These are phyloP conservation scores for Aphaenogaster ashmeadi DNA, from an alignment of 1,140 invertebrate species.

Conservation along the genomic window DNA sequence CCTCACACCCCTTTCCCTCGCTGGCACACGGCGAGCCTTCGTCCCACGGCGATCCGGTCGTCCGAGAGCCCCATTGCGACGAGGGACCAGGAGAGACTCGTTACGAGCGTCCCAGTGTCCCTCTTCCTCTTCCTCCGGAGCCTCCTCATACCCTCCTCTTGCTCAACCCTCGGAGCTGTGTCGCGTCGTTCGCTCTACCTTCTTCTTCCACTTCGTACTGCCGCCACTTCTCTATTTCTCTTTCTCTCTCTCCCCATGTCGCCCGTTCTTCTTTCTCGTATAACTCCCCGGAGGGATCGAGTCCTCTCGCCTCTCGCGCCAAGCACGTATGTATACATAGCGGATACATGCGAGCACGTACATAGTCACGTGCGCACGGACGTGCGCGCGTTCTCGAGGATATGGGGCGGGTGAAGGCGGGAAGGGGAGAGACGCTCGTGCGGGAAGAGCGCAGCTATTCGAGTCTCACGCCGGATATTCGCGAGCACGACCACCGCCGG, in stretches of 20 bases:
- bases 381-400: constrained; percentile 53
- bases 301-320: constrained; percentile 62
- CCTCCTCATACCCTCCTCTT: constrained; percentile 63
- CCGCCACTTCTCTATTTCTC: constrained; percentile 19
- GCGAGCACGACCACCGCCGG: constrained; percentile 58
- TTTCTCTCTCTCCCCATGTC: background rate
- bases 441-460: constrained; percentile 59
- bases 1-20: constrained; percentile 58
- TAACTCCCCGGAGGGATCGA: constrained; percentile 74
- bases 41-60: constrained; percentile 70
- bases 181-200: constrained; percentile 49
- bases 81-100: constrained; percentile 76
- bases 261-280: constrained; percentile 72
- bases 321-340: constrained; percentile 60
- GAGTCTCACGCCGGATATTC: constrained; percentile 63
- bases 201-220: constrained; percentile 41
- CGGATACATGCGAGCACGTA: constrained; percentile 52
- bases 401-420: constrained; percentile 6
- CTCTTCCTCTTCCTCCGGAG: constrained; percentile 48
- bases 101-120: constrained; percentile 77
- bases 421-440: constrained; percentile 37
- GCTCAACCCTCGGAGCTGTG: constrained; percentile 40
- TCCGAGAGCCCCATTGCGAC: constrained; percentile 72
- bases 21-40: constrained; percentile 55
- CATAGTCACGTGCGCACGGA: constrained; percentile 56